These are phyloP conservation scores for Athene noctua DNA, from an alignment of 2,113 vertebrate species.

Conservation along the genomic window DNA sequence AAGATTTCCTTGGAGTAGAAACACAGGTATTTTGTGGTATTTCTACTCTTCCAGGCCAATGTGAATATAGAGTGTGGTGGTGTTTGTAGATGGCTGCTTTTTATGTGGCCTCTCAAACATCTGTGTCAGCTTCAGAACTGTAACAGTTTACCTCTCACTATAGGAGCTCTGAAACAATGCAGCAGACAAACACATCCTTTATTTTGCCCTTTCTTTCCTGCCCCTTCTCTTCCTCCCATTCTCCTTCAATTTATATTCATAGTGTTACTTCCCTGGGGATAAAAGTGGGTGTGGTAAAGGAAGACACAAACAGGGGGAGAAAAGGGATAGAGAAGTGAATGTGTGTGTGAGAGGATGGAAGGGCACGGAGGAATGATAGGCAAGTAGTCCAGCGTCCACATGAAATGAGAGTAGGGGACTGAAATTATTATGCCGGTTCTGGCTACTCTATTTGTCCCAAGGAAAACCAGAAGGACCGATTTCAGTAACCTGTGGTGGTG, in stretches of 20 bases:
- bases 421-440: background rate
- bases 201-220: background rate
- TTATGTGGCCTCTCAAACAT: background rate
- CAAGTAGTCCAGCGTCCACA: background rate
- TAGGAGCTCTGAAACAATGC: background rate
- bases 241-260: background rate
- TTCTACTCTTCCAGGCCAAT: background rate
- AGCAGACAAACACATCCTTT: background rate
- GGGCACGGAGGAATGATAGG: background rate
- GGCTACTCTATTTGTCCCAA: background rate
- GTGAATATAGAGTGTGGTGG: background rate
- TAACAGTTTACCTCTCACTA: background rate
- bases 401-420: background rate
- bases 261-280: background rate
- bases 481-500: background rate
- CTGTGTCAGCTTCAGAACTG: background rate
- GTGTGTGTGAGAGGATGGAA: background rate
- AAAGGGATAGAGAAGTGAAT: background rate
- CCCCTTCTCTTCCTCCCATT: rapidly evolving
- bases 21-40: background rate
- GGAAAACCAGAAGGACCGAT: background rate
- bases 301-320: background rate
- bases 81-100: background rate
- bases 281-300: background rate
- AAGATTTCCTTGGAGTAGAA: background rate